Evolutionary conservation across 1,140 invertebrate genomes (phyloP).

Genomic region (Drosophila fuyamai): DNA sequence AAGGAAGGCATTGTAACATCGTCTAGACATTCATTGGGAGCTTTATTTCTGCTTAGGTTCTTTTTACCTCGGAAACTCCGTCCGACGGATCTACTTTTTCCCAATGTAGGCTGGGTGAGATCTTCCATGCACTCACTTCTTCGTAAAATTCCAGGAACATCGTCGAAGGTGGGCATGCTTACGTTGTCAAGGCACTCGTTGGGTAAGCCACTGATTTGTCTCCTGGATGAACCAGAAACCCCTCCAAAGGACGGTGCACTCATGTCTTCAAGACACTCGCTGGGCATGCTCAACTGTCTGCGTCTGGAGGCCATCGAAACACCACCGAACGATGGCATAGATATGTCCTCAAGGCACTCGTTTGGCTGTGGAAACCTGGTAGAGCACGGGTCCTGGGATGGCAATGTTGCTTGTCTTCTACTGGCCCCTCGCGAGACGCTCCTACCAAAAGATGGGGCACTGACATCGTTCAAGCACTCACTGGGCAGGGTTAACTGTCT

Average conservation of each 20-base stretch:
- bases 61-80: neutral
- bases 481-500: neutral
- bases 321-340: slow-evolving; percentile 24
- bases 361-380: slow-evolving; percentile 1
- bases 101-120: neutral
- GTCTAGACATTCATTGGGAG: slow-evolving; percentile 1
- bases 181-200: slow-evolving; percentile 20
- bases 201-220: neutral
- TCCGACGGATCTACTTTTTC: neutral
- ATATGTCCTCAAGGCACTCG: slow-evolving; percentile 9
- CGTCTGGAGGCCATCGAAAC: neutral
- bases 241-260: neutral
- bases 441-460: neutral
- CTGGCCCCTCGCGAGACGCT: neutral
- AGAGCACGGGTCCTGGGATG: neutral
- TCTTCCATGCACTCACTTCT: neutral
- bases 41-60: neutral
- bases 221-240: neutral
- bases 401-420: neutral
- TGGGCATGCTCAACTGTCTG: slow-evolving; percentile 3
- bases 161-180: slow-evolving; percentile 14
- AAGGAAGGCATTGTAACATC: slow-evolving; percentile 15
- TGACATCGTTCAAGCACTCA: slow-evolving; percentile 1
- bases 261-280: slow-evolving; percentile 11
- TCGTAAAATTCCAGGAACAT: neutral